Percentiles rank a stretch among this genome's conserved stretches.
These are phyloP conservation scores for Sinodicranocentrus sp. DNA, from an alignment of 2,888 invertebrate genomes.

Conservation along the genomic window DNA sequence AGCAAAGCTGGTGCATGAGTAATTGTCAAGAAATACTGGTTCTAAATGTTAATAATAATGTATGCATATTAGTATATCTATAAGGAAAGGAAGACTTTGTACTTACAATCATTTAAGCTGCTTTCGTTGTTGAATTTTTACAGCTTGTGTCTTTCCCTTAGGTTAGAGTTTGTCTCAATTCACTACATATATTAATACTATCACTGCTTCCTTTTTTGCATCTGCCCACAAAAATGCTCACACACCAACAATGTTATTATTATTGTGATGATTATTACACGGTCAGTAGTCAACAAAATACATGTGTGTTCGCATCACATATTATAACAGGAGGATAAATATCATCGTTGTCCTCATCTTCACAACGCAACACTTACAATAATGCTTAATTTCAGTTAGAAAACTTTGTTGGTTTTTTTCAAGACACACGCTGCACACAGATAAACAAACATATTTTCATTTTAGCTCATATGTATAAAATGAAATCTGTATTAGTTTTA, in stretches of 20 bases:
- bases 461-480: too few species aligned
- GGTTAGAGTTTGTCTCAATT: neutral
- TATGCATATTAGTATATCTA: neutral
- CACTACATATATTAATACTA: too few species aligned
- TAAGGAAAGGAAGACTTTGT: neutral
- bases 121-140: neutral
- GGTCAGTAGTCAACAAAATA: slow-evolving; percentile 23
- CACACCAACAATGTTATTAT: slow-evolving; percentile 3
- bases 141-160: neutral
- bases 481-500: too few species aligned
- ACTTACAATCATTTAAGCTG: slow-evolving; percentile 61
- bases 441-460: too few species aligned
- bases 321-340: too few species aligned
- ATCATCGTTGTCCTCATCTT: slow-evolving; percentile 9
- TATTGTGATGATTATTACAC: slow-evolving; percentile 13
- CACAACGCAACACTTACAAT: neutral
- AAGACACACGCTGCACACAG: too few species aligned
- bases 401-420: too few species aligned
- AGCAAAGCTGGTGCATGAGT: neutral
- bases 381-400: too few species aligned
- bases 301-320: neutral
- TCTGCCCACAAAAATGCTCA: neutral
- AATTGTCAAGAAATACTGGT: slow-evolving; percentile 39
- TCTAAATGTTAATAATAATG: neutral
- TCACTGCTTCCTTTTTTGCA: neutral